Evolutionary conservation across 1,140 invertebrate species (phyloP).

Genomic region (Lycorma delicatula): DNA sequence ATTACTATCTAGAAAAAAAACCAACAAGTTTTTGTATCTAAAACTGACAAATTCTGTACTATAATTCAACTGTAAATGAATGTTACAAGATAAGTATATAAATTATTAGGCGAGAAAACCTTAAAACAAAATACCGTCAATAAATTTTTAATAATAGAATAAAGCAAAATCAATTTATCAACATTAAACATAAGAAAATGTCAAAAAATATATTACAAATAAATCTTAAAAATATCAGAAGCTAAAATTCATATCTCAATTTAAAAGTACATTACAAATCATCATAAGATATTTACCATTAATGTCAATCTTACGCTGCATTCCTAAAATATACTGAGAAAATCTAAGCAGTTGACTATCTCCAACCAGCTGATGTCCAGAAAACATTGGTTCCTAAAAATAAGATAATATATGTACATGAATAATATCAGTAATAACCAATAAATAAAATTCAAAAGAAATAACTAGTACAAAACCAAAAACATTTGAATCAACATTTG

Average conservation of each 20-base stretch:
- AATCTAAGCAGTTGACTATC: conserved; percentile 13
- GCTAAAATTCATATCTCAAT: background rate
- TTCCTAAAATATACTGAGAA: conserved; percentile 8
- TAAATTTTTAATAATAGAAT: background rate
- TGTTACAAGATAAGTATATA: too few species aligned
- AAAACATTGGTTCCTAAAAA: conserved; percentile 3
- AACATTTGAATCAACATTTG: too few species aligned
- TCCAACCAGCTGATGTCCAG: conserved; percentile 11
- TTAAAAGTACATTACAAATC: background rate
- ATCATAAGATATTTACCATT: conserved; percentile 3
- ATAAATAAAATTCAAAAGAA: too few species aligned
- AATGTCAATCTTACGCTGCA: background rate
- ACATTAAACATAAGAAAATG: background rate
- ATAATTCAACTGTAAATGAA: too few species aligned
- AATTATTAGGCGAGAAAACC: too few species aligned
- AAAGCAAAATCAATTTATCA: background rate
- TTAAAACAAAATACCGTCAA: too few species aligned
- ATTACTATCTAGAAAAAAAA: too few species aligned
- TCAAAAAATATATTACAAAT: background rate
- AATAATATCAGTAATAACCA: too few species aligned
- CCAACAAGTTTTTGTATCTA: too few species aligned
- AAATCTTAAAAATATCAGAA: background rate
- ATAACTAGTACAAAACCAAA: too few species aligned
- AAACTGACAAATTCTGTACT: too few species aligned
- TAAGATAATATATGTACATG: too few species aligned